Conservation (phyloP, 2,797 vertebrate species). For the Acanthurus tractus region DNA sequence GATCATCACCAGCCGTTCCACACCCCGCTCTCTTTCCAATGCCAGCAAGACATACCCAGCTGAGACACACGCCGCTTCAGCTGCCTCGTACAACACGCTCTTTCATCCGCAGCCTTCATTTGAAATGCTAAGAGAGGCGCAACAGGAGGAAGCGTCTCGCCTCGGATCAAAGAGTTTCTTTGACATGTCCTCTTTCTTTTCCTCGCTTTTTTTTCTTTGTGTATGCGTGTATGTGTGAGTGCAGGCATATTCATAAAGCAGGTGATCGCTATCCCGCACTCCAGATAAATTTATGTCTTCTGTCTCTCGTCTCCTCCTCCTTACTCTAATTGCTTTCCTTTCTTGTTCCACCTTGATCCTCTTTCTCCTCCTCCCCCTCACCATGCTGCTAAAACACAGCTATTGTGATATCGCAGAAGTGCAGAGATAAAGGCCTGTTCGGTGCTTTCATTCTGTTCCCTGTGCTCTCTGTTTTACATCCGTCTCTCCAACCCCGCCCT, state of each 20-base stretch:
- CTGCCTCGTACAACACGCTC: conserved; percentile 78
- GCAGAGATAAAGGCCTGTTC: conserved; percentile 59
- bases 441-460: conserved; percentile 50
- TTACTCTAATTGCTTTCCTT: conserved; percentile 71
- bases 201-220: conserved; percentile 11
- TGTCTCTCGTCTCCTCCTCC: conserved; percentile 65
- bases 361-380: conserved; percentile 36
- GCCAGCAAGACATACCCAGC: conserved; percentile 73
- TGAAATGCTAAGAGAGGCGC: conserved; percentile 85
- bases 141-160: conserved; percentile 80
- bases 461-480: conserved; percentile 38
- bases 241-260: conserved; percentile 67
- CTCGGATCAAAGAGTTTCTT: conserved; percentile 81
- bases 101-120: conserved; percentile 83
- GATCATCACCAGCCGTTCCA: conserved; percentile 71
- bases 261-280: conserved; percentile 68
- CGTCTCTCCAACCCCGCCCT: conserved; percentile 35
- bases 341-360: conserved; percentile 74
- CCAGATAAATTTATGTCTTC: conserved; percentile 64
- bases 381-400: conserved; percentile 47
- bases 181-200: conserved; percentile 69
- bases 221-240: conserved; percentile 21
- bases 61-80: conserved; percentile 75
- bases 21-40: conserved; percentile 54
- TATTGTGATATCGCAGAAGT: conserved; percentile 53